phyloP scores from a whole-genome alignment of 2,797 vertebrate genomes.

The Hemibagrus guttatus region DNA sequence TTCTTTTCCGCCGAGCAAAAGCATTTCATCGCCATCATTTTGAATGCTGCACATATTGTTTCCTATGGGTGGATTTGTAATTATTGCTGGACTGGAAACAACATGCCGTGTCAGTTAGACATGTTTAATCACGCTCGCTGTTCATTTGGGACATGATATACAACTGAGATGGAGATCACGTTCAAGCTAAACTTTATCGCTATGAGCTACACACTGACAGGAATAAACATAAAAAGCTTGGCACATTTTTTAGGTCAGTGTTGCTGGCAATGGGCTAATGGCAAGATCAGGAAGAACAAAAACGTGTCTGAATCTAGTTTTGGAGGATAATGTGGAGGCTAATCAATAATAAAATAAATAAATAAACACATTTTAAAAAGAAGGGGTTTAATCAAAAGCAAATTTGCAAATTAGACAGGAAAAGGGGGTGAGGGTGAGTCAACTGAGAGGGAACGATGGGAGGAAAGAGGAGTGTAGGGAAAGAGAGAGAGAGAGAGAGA shows the following conservation, averaged over 20 bases:
- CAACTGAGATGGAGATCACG: not conserved
- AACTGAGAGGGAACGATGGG: slow-evolving; percentile 4
- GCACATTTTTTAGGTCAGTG: slow-evolving; percentile 39
- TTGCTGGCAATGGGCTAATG: slow-evolving; percentile 37
- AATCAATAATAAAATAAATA: slow-evolving; percentile 17
- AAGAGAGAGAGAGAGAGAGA: slow-evolving; percentile 5
- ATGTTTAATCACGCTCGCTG: not conserved
- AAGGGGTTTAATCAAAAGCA: slow-evolving; percentile 51
- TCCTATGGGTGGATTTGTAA: not conserved
- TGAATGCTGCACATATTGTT: not conserved
- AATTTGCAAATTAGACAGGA: slow-evolving; percentile 35
- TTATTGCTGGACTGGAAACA: not conserved
- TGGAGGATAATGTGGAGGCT: not conserved
- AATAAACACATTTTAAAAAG: slow-evolving; percentile 2
- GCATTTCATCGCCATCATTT: too few relatives aligned
- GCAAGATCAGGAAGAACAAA: slow-evolving; percentile 26
- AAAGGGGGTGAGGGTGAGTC: slow-evolving; percentile 13
- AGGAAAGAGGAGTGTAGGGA: slow-evolving; percentile 18
- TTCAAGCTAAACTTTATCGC: not conserved
- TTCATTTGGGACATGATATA: not conserved
- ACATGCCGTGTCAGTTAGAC: not conserved
- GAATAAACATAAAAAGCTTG: slow-evolving; percentile 46
- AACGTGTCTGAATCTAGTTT: slow-evolving; percentile 29
- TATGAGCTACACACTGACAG: slow-evolving; percentile 38
- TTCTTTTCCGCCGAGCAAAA: not conserved